Percentiles rank a stretch among this genome's conserved stretches.
Conservation (phyloP, 2,797 vertebrate genomes). For the Sebastes matsubarae region DNA sequence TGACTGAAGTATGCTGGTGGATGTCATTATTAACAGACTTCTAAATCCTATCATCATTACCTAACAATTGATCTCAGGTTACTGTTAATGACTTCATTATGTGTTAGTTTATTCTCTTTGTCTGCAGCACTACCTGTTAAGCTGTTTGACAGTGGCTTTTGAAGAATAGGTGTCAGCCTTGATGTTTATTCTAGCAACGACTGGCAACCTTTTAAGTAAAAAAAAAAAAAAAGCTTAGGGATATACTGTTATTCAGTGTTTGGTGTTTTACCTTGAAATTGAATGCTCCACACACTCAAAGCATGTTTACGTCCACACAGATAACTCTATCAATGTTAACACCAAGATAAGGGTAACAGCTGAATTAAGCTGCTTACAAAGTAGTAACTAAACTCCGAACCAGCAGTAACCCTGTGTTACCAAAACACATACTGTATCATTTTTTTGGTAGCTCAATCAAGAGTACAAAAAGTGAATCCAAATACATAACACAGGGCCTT, state of each 20-base stretch:
- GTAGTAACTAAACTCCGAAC: background rate
- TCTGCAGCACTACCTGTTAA: conserved; percentile 34
- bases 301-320: background rate
- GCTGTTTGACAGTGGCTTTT: conserved; percentile 10
- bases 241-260: background rate
- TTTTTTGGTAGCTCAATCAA: background rate
- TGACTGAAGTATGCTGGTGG: conserved; percentile 35
- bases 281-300: background rate
- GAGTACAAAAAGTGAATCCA: background rate
- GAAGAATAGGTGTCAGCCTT: conserved; percentile 8
- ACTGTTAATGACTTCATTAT: conserved; percentile 58
- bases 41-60: conserved; percentile 67
- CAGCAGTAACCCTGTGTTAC: background rate
- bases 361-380: background rate
- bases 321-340: background rate
- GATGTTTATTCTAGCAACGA: conserved; percentile 34
- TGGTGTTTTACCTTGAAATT: background rate
- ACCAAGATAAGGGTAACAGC: background rate
- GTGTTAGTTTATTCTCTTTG: conserved; percentile 45
- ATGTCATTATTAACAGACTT: conserved; percentile 50
- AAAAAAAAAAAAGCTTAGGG: background rate
- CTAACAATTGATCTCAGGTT: conserved; percentile 45
- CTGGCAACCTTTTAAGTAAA: background rate
- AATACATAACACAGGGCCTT: background rate
- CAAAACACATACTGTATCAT: background rate